These are phyloP conservation scores for Drosophila bocki DNA, from an alignment of 1,140 invertebrate species.

Conservation along the genomic window DNA sequence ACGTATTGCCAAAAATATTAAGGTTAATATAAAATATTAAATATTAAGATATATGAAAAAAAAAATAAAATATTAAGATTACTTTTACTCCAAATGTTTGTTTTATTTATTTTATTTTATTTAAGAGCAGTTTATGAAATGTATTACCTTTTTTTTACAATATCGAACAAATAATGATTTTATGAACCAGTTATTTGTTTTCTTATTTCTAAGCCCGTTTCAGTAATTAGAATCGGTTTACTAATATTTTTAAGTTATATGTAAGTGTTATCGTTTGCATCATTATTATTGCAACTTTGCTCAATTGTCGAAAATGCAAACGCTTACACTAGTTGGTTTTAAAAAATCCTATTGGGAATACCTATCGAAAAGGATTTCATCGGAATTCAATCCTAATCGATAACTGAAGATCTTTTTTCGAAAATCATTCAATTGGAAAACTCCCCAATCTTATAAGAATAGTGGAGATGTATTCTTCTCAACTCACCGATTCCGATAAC, in stretches of 20 bases:
- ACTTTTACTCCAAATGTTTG: not conserved
- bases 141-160: no score
- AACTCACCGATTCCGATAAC: constrained; percentile 23
- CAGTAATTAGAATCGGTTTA: no score
- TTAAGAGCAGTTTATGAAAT: no score
- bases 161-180: no score
- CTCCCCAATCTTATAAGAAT: not conserved
- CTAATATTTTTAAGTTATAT: not conserved
- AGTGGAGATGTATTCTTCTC: not conserved
- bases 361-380: not conserved
- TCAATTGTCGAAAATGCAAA: not conserved
- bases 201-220: not conserved
- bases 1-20: not conserved
- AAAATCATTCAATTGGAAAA: not conserved
- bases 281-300: not conserved
- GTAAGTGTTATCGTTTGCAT: no score
- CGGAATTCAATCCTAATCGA: not conserved
- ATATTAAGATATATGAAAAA: no score
- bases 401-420: no score
- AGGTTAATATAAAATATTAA: no score
- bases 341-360: not conserved
- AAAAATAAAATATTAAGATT: no score
- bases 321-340: not conserved
- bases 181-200: not conserved
- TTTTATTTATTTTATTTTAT: not conserved